Conservation (phyloP, 2,113 vertebrate genomes). For the Columba livia region DNA sequence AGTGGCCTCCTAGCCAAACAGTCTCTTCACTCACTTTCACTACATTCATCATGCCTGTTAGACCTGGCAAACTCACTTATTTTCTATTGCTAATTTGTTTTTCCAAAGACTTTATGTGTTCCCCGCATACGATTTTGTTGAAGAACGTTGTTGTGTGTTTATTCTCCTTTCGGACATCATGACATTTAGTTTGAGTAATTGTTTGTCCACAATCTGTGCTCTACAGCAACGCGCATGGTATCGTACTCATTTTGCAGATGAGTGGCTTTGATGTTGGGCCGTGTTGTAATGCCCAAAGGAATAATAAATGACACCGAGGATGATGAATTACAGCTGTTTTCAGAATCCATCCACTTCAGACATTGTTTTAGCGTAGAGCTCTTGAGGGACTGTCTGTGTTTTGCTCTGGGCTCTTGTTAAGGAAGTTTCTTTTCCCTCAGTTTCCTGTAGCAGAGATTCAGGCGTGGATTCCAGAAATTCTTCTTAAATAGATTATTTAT, state of each 20-base stretch:
- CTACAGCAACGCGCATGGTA: background rate
- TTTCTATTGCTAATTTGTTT: background rate
- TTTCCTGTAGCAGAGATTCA: no score
- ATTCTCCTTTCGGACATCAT: background rate
- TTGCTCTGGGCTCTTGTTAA: background rate
- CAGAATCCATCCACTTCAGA: conserved; percentile 2
- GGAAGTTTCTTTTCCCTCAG: no score
- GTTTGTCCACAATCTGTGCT: background rate
- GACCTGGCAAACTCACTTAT: background rate
- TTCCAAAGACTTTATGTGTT: background rate
- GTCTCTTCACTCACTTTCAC: background rate
- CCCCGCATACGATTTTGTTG: background rate
- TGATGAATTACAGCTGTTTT: conserved; percentile 39
- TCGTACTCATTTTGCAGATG: background rate
- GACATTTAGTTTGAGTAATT: background rate
- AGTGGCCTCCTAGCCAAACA: background rate
- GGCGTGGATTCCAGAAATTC: no score
- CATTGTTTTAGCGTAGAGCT: background rate
- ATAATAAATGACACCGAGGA: background rate
- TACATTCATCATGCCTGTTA: background rate
- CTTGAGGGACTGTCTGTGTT: background rate
- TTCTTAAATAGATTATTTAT: no score
- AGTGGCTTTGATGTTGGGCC: background rate
- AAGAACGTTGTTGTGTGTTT: background rate
- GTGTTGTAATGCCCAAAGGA: background rate